A percentile compares a stretch with the other conserved stretches of the same genome.
These are phyloP conservation scores for Abscondita cerata DNA, from an alignment of 2,888 invertebrate species.

Conservation along the genomic window DNA sequence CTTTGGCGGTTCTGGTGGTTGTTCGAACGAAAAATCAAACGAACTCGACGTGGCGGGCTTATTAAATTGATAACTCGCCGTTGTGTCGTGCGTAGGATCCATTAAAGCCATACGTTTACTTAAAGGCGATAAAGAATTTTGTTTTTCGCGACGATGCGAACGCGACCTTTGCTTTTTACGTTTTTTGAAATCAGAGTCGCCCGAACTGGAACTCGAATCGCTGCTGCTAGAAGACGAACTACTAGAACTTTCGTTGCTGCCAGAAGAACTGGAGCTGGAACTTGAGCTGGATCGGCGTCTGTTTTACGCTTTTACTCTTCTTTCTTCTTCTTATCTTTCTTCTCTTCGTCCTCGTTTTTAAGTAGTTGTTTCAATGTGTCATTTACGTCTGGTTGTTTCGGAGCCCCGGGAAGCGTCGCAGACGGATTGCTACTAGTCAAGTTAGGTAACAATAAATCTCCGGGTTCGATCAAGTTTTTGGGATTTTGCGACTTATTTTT, in stretches of 20 bases:
- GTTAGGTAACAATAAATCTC: conserved; percentile 68
- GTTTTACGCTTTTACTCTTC: conserved; percentile 70
- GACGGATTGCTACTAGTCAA: conserved; percentile 57
- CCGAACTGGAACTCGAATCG: conserved; percentile 73
- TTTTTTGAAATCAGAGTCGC: conserved; percentile 65
- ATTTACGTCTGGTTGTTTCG: conserved; percentile 64
- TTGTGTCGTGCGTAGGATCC: conserved; percentile 62
- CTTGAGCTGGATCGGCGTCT: conserved; percentile 65
- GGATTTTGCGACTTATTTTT: conserved; percentile 68
- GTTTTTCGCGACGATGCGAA: conserved; percentile 65
- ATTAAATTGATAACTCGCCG: conserved; percentile 72
- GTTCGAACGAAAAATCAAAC: conserved; percentile 61
- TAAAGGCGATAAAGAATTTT: conserved; percentile 79
- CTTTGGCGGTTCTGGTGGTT: conserved; percentile 55
- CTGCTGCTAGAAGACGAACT: conserved; percentile 62
- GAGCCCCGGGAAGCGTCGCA: conserved; percentile 33
- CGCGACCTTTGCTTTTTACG: conserved; percentile 66
- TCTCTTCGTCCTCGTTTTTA: conserved; percentile 62
- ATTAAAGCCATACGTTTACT: conserved; percentile 84
- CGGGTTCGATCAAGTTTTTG: conserved; percentile 70
- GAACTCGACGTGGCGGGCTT: conserved; percentile 67
- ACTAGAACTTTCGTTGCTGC: conserved; percentile 65
- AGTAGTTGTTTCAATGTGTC: conserved; percentile 70
- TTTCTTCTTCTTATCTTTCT: conserved; percentile 71
- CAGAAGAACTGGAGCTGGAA: conserved; percentile 58